Conservation (phyloP, 2,797 vertebrate species). For the Emys orbicularis region DNA sequence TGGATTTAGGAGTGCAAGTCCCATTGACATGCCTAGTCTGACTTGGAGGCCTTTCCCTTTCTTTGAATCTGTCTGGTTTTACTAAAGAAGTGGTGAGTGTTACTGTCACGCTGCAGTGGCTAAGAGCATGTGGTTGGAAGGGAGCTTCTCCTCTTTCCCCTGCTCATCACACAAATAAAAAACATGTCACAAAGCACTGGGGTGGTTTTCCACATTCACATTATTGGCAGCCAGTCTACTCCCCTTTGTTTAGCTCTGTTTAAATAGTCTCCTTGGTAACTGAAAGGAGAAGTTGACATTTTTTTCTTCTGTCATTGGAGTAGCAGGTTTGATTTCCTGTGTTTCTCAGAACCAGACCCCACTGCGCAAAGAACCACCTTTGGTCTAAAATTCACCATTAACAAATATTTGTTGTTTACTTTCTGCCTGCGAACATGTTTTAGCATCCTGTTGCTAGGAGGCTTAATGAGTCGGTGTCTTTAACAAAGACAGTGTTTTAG, state of each 20-base stretch:
- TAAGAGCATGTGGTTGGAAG: not conserved
- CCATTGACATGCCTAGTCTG: not conserved
- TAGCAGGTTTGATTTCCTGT: constrained; percentile 66
- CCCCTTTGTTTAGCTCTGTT: constrained; percentile 83
- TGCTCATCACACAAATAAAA: constrained; percentile 56
- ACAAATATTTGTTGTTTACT: not conserved
- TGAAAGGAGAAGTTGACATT: constrained; percentile 69
- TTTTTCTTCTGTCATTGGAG: constrained; percentile 65
- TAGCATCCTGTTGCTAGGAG: not conserved
- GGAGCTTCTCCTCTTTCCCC: constrained; percentile 31
- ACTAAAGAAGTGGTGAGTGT: not conserved
- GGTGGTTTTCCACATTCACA: constrained; percentile 73
- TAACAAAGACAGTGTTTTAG: not conserved
- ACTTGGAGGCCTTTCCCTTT: not conserved
- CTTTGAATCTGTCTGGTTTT: not conserved
- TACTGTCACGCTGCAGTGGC: not conserved
- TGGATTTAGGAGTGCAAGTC: not conserved
- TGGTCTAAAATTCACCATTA: not conserved
- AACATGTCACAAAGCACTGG: constrained; percentile 65
- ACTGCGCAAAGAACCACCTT: constrained; percentile 23
- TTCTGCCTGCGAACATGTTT: not conserved
- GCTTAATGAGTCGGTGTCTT: not conserved
- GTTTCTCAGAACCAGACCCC: constrained; percentile 37
- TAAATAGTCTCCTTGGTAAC: constrained; percentile 83
- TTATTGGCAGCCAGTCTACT: constrained; percentile 60